phyloP scores from a whole-genome alignment of 2,113 vertebrate genomes.

The Tyto alba region DNA sequence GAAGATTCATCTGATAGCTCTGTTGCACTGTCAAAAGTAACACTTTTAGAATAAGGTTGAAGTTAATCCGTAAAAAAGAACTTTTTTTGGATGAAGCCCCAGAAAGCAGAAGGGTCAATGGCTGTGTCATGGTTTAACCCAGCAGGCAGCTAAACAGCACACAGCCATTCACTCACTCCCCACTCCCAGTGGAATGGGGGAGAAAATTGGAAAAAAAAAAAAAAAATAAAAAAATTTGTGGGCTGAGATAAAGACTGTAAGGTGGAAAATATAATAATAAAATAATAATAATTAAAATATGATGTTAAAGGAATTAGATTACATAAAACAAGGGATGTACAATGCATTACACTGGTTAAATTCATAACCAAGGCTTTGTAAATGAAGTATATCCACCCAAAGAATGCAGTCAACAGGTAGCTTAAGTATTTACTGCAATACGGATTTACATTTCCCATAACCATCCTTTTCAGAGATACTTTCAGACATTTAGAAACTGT shows the following conservation, averaged over 20 bases:
- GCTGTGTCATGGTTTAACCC: too few species aligned
- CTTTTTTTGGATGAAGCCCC: background rate
- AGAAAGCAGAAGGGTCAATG: background rate
- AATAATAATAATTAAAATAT: too few species aligned
- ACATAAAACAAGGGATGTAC: too few species aligned
- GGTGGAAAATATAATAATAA: too few species aligned
- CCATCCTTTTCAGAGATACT: background rate
- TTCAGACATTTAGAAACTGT: background rate
- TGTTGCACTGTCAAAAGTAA: background rate
- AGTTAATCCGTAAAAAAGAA: background rate
- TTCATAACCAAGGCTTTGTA: background rate
- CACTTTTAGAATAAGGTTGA: background rate
- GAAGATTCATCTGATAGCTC: background rate
- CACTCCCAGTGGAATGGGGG: too few species aligned
- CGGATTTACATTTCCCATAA: background rate
- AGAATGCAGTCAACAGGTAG: background rate
- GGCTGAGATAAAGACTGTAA: too few species aligned
- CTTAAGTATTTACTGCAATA: background rate
- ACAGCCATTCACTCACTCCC: too few species aligned
- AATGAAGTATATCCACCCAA: background rate
- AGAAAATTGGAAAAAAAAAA: too few species aligned
- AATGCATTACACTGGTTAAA: background rate
- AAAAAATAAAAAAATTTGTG: too few species aligned
- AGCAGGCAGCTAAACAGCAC: too few species aligned
- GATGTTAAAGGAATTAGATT: too few species aligned